phyloP scores from a whole-genome alignment of 1,140 invertebrate species.

The Anthonomus grandis region DNA sequence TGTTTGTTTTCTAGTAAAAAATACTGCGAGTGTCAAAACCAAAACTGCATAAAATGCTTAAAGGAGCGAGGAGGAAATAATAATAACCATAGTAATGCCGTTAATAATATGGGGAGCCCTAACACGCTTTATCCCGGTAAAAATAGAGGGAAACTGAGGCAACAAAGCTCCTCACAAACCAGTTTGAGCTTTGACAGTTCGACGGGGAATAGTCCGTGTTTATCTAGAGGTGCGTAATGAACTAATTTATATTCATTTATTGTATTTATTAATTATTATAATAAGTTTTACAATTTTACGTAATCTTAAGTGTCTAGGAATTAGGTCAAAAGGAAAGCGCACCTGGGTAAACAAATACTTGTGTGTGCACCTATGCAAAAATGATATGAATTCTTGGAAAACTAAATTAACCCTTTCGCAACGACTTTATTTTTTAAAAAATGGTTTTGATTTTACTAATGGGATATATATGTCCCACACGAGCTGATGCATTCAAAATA shows the following conservation, averaged over 20 bases:
- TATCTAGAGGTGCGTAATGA: conserved; percentile 56
- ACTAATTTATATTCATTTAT: neutral
- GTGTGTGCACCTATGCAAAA: too few species aligned
- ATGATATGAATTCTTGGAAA: too few species aligned
- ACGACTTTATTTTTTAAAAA: too few species aligned
- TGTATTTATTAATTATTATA: neutral
- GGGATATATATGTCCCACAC: too few species aligned
- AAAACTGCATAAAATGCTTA: conserved; percentile 38
- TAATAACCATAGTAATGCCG: conserved; percentile 43
- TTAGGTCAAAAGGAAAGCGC: too few species aligned
- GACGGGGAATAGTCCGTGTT: conserved; percentile 53
- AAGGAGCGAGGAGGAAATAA: conserved; percentile 37
- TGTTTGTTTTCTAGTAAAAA: conserved; percentile 8
- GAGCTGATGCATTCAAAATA: too few species aligned
- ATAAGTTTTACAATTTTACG: too few species aligned
- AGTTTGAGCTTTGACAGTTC: conserved; percentile 60
- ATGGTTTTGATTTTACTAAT: too few species aligned
- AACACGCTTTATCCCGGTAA: conserved; percentile 51
- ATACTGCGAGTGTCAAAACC: conserved; percentile 38
- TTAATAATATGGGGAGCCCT: conserved; percentile 34
- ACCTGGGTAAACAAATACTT: too few species aligned
- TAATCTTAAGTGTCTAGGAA: too few species aligned
- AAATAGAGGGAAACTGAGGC: conserved; percentile 53
- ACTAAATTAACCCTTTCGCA: too few species aligned
- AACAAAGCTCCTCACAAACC: conserved; percentile 62